Evolutionary conservation across 2,888 invertebrate genomes (phyloP).

Genomic region (Melieria omissa): DNA sequence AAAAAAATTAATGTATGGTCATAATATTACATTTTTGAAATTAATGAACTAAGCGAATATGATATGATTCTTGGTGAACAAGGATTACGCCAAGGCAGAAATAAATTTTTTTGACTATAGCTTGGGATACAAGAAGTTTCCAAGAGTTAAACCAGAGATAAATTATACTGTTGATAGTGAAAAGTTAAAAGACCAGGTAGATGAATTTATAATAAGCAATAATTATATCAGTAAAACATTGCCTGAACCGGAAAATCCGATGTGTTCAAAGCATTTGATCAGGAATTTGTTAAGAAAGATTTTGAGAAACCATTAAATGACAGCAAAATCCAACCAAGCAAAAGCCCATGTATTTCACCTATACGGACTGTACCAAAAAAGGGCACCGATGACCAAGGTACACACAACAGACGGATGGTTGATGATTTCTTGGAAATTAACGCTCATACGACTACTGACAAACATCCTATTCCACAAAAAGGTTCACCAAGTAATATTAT

Average conservation of each 20-base stretch:
- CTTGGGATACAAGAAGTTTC: neutral
- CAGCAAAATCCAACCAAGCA: conserved; percentile 11
- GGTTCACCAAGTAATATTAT: neutral
- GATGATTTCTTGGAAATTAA: conserved; percentile 30
- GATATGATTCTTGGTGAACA: conserved; percentile 6
- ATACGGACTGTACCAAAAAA: conserved; percentile 34
- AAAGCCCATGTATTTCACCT: conserved; percentile 27
- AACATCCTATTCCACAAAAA: conserved; percentile 18
- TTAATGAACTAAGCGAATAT: neutral
- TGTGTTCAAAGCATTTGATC: conserved; percentile 3
- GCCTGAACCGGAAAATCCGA: conserved; percentile 2
- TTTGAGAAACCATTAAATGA: conserved; percentile 27
- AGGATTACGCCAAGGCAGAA: neutral
- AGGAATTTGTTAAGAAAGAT: conserved; percentile 29
- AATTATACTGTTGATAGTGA: conserved; percentile 3
- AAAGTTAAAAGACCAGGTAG: neutral
- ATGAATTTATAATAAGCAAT: neutral
- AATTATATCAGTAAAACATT: conserved; percentile 1
- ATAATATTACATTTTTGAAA: neutral
- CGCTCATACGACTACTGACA: conserved; percentile 23
- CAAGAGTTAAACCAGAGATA: neutral
- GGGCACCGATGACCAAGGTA: conserved; percentile 16
- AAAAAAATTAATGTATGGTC: neutral
- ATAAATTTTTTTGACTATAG: neutral
- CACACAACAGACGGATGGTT: conserved; percentile 23